Evolutionary conservation across 2,888 invertebrate species (phyloP).

Genomic region (Drosophila affinis): DNA sequence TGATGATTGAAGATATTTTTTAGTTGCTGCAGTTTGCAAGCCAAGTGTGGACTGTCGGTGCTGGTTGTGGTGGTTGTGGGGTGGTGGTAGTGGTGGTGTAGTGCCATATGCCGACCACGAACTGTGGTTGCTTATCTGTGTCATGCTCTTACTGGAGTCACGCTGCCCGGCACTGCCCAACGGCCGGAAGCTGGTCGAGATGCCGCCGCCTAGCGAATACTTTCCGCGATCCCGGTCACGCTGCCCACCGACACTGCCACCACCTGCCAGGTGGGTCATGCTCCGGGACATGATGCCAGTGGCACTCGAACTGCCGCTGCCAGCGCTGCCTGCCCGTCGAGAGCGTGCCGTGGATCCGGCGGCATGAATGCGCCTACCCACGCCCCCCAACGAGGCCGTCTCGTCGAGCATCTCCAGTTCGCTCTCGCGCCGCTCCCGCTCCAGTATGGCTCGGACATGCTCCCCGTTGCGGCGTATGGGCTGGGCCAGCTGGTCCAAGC

Average conservation of each 20-base stretch:
- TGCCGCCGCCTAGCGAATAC: slow-evolving; percentile 79
- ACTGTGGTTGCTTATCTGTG: slow-evolving; percentile 82
- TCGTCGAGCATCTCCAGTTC: slow-evolving; percentile 82
- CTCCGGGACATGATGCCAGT: slow-evolving; percentile 86
- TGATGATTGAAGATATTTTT: slow-evolving; percentile 84
- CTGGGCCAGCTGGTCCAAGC: slow-evolving; percentile 93
- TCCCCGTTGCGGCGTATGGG: slow-evolving; percentile 86
- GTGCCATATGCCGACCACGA: slow-evolving; percentile 74
- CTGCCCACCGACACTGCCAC: slow-evolving; percentile 14
- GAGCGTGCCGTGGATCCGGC: slow-evolving; percentile 23
- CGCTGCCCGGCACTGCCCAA: slow-evolving; percentile 82
- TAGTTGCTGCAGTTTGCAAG: slow-evolving; percentile 82
- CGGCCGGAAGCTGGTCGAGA: slow-evolving; percentile 81
- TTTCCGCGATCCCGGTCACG: slow-evolving; percentile 60
- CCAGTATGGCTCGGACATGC: slow-evolving; percentile 83
- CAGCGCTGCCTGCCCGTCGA: slow-evolving; percentile 46
- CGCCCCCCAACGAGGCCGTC: slow-evolving; percentile 79
- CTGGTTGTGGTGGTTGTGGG: slow-evolving; percentile 69
- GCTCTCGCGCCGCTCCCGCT: slow-evolving; percentile 83
- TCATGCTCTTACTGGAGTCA: slow-evolving; percentile 85
- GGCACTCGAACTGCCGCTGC: slow-evolving; percentile 49
- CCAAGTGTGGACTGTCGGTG: slow-evolving; percentile 79
- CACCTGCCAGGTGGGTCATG: slow-evolving; percentile 87
- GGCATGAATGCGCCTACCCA: slow-evolving; percentile 37
- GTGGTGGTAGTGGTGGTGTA: slow-evolving; percentile 53